phyloP scores from a whole-genome alignment of 2,888 invertebrate genomes.

The Tigriopus californicus region DNA sequence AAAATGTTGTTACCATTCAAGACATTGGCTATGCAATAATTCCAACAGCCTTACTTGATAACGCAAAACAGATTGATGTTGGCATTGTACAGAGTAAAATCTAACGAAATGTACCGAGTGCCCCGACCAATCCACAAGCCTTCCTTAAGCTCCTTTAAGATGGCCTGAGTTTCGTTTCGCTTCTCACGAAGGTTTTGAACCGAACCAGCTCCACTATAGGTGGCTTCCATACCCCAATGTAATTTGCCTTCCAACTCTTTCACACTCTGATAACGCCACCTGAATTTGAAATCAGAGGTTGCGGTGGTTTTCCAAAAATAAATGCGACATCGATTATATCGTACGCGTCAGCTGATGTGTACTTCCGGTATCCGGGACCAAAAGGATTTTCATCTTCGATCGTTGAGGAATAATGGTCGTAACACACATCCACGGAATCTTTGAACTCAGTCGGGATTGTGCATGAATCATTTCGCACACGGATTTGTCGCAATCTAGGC shows the following conservation, averaged over 20 bases:
- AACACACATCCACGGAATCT: conserved; percentile 40
- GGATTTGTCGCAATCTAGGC: conserved; percentile 31
- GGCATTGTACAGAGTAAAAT: conserved; percentile 51
- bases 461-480: conserved; percentile 41
- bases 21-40: too few relatives aligned
- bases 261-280: conserved; percentile 31
- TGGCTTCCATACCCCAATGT: conserved; percentile 33
- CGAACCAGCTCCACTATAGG: conserved; percentile 39
- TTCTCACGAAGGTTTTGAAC: conserved; percentile 33
- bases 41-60: conserved; percentile 32
- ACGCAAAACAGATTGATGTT: conserved; percentile 50
- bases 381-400: conserved; percentile 36
- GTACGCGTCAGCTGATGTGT: conserved; percentile 27
- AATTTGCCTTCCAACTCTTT: conserved; percentile 28
- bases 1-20: too few relatives aligned
- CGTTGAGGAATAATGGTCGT: conserved; percentile 32
- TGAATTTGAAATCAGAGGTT: conserved; percentile 19
- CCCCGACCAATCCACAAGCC: conserved; percentile 45
- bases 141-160: conserved; percentile 33
- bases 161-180: conserved; percentile 27
- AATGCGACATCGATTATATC: conserved; percentile 14
- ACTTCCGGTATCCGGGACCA: conserved; percentile 24
- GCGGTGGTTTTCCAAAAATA: neutral
- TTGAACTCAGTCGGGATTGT: conserved; percentile 40
- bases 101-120: conserved; percentile 45